A percentile compares a stretch with the other conserved stretches of the same genome.
Evolutionary conservation across 1,140 invertebrate genomes (phyloP).

Genomic region (Phymorhynchus buccinoides): DNA sequence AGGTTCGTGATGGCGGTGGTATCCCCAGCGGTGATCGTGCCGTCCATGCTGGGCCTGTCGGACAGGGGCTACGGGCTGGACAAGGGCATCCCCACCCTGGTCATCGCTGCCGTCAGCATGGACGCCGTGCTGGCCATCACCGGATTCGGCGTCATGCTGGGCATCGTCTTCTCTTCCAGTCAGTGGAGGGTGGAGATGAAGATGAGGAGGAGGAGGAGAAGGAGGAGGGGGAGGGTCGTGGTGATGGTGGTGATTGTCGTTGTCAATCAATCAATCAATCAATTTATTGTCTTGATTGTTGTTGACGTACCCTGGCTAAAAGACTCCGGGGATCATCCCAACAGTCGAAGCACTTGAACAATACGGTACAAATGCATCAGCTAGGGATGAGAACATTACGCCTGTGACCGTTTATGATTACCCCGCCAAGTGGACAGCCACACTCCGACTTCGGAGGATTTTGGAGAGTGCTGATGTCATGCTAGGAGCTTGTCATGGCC

Average conservation of each 20-base stretch:
- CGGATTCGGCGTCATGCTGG: constrained; percentile 80
- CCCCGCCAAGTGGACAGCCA: no score
- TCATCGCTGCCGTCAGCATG: constrained; percentile 91
- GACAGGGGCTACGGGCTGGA: constrained; percentile 89
- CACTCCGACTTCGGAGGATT: no score
- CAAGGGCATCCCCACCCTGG: constrained; percentile 94
- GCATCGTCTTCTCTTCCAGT: constrained; percentile 64
- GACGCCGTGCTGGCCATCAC: constrained; percentile 87
- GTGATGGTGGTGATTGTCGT: background rate
- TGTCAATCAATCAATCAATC: no score
- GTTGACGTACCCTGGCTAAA: no score
- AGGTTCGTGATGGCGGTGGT: constrained; percentile 89
- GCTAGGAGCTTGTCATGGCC: no score
- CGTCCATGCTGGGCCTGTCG: constrained; percentile 87
- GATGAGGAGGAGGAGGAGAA: background rate
- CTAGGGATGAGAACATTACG: no score
- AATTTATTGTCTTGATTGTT: no score
- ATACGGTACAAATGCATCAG: no score
- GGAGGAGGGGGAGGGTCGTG: background rate
- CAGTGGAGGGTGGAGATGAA: background rate
- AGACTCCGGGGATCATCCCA: no score
- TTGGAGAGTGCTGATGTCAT: no score
- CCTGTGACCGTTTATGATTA: no score
- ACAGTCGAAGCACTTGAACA: no score
- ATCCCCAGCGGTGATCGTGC: constrained; percentile 95